Evolutionary conservation across 2,797 vertebrate species (phyloP).

Genomic region (Periparus ater): DNA sequence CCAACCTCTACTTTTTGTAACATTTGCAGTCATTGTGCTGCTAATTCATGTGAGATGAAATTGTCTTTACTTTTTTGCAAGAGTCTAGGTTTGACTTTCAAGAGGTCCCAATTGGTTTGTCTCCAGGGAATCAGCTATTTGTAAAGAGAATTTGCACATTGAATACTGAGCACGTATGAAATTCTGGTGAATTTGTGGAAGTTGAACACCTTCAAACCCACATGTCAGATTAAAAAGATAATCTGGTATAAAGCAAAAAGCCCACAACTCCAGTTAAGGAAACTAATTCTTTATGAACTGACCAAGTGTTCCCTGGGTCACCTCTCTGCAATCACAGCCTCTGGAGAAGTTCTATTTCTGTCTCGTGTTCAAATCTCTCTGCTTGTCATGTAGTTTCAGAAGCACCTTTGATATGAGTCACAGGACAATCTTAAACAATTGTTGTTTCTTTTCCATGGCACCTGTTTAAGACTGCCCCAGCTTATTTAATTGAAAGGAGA

Average conservation of each 20-base stretch:
- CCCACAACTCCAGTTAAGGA: neutral
- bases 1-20: neutral
- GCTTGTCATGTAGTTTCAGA: conserved; percentile 63
- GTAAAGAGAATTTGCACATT: neutral
- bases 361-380: neutral
- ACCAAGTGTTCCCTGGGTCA: neutral
- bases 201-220: neutral
- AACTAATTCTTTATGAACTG: neutral
- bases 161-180: neutral
- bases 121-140: neutral
- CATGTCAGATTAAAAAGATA: neutral
- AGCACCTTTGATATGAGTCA: conserved; percentile 35
- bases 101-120: neutral
- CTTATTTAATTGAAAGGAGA: neutral
- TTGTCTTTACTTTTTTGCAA: neutral
- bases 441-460: neutral
- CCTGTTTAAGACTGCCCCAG: neutral
- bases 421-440: neutral
- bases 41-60: neutral
- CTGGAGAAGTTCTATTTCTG: conserved; percentile 54
- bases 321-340: neutral
- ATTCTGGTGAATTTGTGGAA: neutral
- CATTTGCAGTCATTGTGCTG: neutral
- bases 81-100: neutral
- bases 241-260: neutral